These are phyloP conservation scores for Amazona ochrocephala DNA, from an alignment of 2,797 vertebrate genomes.

Conservation along the genomic window DNA sequence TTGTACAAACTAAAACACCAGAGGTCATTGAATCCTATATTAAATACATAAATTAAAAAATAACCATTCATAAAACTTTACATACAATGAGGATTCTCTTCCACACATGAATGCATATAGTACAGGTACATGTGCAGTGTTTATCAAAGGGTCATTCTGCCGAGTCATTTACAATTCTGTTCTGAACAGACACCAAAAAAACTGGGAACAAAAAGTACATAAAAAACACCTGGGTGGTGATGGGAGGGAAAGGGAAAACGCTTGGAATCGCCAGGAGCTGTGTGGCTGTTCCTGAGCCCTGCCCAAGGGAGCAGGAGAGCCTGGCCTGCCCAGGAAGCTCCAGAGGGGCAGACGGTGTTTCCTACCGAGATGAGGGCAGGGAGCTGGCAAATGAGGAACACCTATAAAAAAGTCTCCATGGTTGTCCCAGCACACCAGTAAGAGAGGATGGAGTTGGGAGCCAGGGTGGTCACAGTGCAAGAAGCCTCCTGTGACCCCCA, in stretches of 20 bases:
- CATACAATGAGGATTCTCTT: constrained; percentile 79
- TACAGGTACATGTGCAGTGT: constrained; percentile 72
- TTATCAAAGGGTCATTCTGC: constrained; percentile 71
- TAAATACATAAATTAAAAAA: constrained; percentile 86
- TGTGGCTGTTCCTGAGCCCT: not conserved
- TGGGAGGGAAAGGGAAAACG: constrained; percentile 32
- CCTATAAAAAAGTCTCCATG: not conserved
- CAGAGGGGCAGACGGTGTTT: not conserved
- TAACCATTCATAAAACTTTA: constrained; percentile 84
- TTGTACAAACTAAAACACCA: constrained; percentile 84
- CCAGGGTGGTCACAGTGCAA: constrained; percentile 11
- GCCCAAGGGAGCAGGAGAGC: not conserved
- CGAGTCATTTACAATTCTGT: constrained; percentile 59
- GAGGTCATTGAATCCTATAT: constrained; percentile 82
- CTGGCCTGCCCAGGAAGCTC: not conserved
- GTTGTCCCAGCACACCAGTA: not conserved
- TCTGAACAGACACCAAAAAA: constrained; percentile 65
- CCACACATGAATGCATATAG: constrained; percentile 78
- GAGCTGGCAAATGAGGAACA: not conserved
- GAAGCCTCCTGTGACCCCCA: not conserved
- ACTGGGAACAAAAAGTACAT: constrained; percentile 33
- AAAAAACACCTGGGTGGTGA: constrained; percentile 65
- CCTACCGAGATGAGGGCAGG: not conserved
- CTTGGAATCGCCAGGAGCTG: not conserved
- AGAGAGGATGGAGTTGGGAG: not conserved